Conservation (phyloP, 1,140 invertebrate genomes). For the Cydia strobilella region DNA sequence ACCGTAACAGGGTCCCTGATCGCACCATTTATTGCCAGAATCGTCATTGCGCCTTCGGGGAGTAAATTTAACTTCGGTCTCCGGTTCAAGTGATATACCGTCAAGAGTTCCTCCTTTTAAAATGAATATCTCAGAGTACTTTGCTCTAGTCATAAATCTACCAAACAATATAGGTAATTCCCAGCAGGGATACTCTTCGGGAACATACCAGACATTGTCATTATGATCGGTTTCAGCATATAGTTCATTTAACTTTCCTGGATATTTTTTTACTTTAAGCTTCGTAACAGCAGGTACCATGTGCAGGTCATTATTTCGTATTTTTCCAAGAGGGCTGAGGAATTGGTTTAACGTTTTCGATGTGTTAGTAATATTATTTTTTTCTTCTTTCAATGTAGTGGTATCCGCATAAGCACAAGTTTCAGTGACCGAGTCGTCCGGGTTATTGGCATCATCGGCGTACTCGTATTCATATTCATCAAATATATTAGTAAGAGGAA, state of each 20-base stretch:
- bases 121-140: conserved; percentile 54
- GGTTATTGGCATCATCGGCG: conserved; percentile 35
- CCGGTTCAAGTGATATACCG: conserved; percentile 11
- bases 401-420: background rate
- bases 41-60: background rate
- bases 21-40: conserved; percentile 65
- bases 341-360: background rate
- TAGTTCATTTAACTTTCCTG: background rate
- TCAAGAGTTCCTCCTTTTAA: conserved; percentile 46
- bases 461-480: conserved; percentile 55
- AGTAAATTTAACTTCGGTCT: background rate
- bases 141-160: conserved; percentile 47
- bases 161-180: conserved; percentile 62
- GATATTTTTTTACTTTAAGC: background rate
- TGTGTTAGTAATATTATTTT: background rate
- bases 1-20: conserved; percentile 61
- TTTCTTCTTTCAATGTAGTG: background rate
- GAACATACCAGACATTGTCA: conserved; percentile 59
- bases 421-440: background rate
- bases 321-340: background rate
- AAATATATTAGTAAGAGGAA: conserved; percentile 37
- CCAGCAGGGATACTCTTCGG: conserved; percentile 65
- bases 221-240: conserved; percentile 27
- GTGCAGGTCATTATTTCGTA: background rate
- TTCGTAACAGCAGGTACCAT: background rate